Evolutionary conservation across 2,113 vertebrate genomes (phyloP), one percentile per base, ranked within the genome.

Genomic region (Pteruthius melanotis): DNA sequence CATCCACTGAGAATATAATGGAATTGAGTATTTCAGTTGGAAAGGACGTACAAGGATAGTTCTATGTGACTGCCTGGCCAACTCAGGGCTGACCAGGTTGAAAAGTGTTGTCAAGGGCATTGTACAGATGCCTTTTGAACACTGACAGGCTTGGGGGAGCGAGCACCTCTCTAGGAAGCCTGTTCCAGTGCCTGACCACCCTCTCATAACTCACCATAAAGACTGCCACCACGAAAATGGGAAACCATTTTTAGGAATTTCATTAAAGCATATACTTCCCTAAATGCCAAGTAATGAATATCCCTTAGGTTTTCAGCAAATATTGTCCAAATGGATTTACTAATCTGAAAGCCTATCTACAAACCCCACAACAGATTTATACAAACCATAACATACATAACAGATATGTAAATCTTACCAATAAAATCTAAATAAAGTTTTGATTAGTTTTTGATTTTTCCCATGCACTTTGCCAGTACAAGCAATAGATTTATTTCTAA

Each of bases 371-470:
- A 74, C 31, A 87, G 61, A 93, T 95, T 87, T 94, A 84, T 56
- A 90, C 90, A 95, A 81, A 66, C 5, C 15, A 6, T 40, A 95
- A 72, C 31, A 91, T 56, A 88, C 15, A 7, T 37, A 95, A 72
- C 28, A 91, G 56, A 88, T 23, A 85, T 11, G 61, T 18, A 95
- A 94, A 85, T 81, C 44, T 74, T 82, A 49, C 16, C 17, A 79
- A 72, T 87, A 88, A 83, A 93, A 66, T 10, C 21, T 83, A 89
- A 87, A 86, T 76, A 76, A 94, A 83, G 31, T 74, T 94, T 86
- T 82, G 50, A 95, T 96, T 96, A 77, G 87, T 42, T 77, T 77
- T 70, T 83, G 12, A 68, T 90, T 75, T 69, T 90, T 77, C 26
- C 20, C 35, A 3, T 37, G 42, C 6, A 45, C 6, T 70, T 52